These are phyloP conservation scores for Melinopterus prodromus DNA, from an alignment of 2,888 invertebrate species.

Conservation along the genomic window DNA sequence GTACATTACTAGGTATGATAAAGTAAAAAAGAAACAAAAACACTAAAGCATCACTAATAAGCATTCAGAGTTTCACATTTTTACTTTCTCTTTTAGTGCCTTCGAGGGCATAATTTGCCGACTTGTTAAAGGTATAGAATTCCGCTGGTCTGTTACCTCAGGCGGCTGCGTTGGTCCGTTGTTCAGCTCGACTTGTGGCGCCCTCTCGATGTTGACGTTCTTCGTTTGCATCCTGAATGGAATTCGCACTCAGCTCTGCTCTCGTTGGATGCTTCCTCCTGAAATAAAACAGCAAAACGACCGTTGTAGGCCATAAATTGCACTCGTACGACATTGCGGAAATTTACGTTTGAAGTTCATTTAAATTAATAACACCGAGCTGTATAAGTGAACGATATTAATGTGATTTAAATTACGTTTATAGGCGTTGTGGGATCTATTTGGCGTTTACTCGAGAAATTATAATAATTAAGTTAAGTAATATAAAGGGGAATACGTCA, in stretches of 20 bases:
- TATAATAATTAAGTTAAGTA: not conserved
- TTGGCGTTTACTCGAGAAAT: not conserved
- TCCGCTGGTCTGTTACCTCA: not conserved
- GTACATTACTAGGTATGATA: too few species aligned
- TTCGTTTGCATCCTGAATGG: constrained; percentile 17
- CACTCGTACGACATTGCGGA: constrained; percentile 7
- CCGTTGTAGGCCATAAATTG: constrained; percentile 12
- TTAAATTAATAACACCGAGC: constrained; percentile 12
- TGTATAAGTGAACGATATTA: not conserved
- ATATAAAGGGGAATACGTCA: too few species aligned
- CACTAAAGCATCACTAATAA: too few species aligned
- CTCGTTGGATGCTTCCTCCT: not conserved
- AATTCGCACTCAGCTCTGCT: not conserved
- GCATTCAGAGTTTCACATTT: not conserved
- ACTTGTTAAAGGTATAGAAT: not conserved
- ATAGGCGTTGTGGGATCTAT: not conserved
- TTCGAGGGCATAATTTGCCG: not conserved
- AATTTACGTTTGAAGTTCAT: not conserved
- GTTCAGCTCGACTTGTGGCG: constrained; percentile 6
- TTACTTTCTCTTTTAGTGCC: not conserved
- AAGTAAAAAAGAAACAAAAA: too few species aligned
- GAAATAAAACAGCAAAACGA: constrained; percentile 18
- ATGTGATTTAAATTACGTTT: constrained; percentile 12
- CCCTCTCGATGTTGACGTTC: constrained; percentile 20
- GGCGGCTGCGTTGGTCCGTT: not conserved